These are phyloP conservation scores for Physocephala rufipes DNA, from an alignment of 2,888 invertebrate species.

Conservation along the genomic window DNA sequence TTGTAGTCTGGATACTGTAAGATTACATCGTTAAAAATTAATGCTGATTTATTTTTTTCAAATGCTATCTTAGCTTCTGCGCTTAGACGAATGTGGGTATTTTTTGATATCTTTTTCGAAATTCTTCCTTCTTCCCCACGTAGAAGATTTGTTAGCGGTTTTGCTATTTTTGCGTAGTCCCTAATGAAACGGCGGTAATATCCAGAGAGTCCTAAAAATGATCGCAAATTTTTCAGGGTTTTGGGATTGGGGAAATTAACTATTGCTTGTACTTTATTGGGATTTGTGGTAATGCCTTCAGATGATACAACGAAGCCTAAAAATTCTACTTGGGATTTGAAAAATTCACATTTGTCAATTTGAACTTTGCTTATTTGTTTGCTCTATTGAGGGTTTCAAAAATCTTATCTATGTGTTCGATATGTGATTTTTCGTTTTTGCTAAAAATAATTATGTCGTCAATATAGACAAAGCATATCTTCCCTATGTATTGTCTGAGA, in stretches of 20 bases:
- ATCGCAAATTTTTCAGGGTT: constrained; percentile 41
- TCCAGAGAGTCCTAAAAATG: constrained; percentile 40
- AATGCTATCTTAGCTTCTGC: constrained; percentile 31
- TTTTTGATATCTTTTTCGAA: constrained; percentile 27
- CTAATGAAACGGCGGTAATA: constrained; percentile 37
- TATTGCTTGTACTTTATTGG: constrained; percentile 40
- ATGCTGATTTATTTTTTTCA: constrained; percentile 35
- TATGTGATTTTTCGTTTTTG: no score
- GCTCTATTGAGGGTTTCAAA: constrained; percentile 29
- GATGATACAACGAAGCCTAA: constrained; percentile 32
- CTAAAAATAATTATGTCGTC: no score
- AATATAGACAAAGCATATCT: no score
- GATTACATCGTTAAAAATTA: constrained; percentile 20
- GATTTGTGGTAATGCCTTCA: constrained; percentile 29
- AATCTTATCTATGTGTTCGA: constrained; percentile 22
- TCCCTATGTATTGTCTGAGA: no score
- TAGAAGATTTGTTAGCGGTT: constrained; percentile 36
- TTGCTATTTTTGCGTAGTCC: no score
- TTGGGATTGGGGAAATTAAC: constrained; percentile 30
- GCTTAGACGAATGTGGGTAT: constrained; percentile 20
- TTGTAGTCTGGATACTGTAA: constrained; percentile 5
- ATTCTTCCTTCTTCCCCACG: constrained; percentile 13
- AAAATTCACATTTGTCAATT: constrained; percentile 31
- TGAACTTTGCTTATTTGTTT: constrained; percentile 31
- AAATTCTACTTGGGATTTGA: constrained; percentile 17